Evolutionary conservation across 2,888 invertebrate genomes (phyloP).

Genomic region (Sinelater perroti): DNA sequence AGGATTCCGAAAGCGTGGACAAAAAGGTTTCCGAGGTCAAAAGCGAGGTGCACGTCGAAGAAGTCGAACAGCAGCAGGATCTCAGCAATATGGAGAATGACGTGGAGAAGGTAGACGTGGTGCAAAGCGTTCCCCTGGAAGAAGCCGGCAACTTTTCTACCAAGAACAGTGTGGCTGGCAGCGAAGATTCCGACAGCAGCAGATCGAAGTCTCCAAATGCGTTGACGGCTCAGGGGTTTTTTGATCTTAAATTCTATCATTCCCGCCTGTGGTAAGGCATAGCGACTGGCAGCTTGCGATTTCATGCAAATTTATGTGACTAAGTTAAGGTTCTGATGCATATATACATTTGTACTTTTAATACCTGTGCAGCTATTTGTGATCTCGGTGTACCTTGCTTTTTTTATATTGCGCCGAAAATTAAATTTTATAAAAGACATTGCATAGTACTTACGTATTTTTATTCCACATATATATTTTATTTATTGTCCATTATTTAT

Average conservation of each 20-base stretch:
- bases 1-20: constrained; percentile 53
- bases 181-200: constrained; percentile 49
- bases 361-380: constrained; percentile 28
- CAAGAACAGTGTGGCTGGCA: neutral
- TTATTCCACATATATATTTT: constrained; percentile 31
- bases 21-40: constrained; percentile 36
- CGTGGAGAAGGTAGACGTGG: constrained; percentile 21
- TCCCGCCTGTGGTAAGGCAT: constrained; percentile 75
- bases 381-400: constrained; percentile 42
- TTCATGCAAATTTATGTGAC: too few relatives aligned
- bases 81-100: constrained; percentile 23
- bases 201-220: constrained; percentile 57
- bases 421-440: constrained; percentile 36
- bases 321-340: constrained; percentile 13
- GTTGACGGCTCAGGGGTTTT: constrained; percentile 71
- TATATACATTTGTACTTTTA: constrained; percentile 25
- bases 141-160: constrained; percentile 1
- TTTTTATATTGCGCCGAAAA: constrained; percentile 18
- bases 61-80: constrained; percentile 31
- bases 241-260: constrained; percentile 81
- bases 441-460: constrained; percentile 39
- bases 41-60: constrained; percentile 40
- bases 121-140: neutral
- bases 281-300: constrained; percentile 3
- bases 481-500: constrained; percentile 33